These are phyloP conservation scores for Sus cebifrons DNA, from an alignment of 2,797 vertebrate genomes.

Conservation along the genomic window DNA sequence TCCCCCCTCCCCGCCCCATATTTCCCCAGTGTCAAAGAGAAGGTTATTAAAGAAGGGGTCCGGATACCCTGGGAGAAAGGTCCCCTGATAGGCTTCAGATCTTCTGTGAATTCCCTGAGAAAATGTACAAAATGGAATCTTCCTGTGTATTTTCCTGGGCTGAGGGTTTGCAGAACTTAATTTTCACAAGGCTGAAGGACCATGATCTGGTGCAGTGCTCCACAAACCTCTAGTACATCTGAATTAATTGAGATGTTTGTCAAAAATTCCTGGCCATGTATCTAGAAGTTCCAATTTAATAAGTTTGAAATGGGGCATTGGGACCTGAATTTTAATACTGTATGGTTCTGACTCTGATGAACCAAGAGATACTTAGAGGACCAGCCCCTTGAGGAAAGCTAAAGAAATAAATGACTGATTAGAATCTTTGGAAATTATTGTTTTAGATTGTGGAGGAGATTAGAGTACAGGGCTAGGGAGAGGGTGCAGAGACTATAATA, in stretches of 20 bases:
- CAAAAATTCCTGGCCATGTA: neutral
- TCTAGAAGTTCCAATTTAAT: conserved; percentile 7
- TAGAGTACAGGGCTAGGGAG: neutral
- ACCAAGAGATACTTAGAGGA: neutral
- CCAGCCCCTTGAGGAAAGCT: neutral
- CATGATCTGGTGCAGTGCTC: neutral
- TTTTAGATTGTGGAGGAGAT: conserved; percentile 18
- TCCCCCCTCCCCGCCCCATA: neutral
- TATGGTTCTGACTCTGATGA: conserved; percentile 32
- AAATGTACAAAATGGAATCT: neutral
- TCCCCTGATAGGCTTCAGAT: neutral
- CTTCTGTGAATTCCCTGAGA: neutral
- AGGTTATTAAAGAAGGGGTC: neutral
- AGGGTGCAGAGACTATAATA: neutral
- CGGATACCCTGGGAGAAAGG: neutral
- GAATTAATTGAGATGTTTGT: conserved; percentile 29
- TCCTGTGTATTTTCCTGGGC: neutral
- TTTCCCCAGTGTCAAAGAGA: conserved; percentile 26
- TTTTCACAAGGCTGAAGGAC: neutral
- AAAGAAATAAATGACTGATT: neutral
- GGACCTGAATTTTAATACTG: neutral
- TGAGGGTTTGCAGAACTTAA: neutral
- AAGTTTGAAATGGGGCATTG: neutral
- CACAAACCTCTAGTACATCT: neutral
- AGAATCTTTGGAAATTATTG: conserved; percentile 20